A percentile compares a stretch with the other conserved stretches of the same genome.
These are phyloP conservation scores for Illadopsis cleaveri DNA, from an alignment of 2,113 vertebrate species.

Conservation along the genomic window DNA sequence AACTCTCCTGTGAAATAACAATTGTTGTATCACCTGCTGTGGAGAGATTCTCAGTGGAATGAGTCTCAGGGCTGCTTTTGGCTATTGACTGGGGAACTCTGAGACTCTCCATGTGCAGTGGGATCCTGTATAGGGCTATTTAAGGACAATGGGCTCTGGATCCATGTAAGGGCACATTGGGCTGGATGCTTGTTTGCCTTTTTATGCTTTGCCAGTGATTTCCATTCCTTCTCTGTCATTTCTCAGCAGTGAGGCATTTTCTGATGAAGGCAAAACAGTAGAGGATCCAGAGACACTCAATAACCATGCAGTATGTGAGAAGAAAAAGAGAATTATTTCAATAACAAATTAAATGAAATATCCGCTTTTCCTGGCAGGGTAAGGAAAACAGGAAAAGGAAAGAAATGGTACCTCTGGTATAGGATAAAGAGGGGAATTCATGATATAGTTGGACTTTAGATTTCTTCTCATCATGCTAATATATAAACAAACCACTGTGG, in stretches of 20 bases:
- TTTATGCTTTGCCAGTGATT: neutral
- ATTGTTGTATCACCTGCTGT: neutral
- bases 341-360: neutral
- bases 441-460: neutral
- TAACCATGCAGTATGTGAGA: neutral
- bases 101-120: neutral
- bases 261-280: neutral
- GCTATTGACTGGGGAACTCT: neutral
- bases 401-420: neutral
- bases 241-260: neutral
- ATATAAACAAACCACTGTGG: neutral
- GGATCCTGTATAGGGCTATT: neutral
- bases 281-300: neutral
- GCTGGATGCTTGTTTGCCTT: neutral
- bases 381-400: neutral
- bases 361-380: neutral
- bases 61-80: neutral
- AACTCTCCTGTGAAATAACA: neutral
- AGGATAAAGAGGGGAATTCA: neutral
- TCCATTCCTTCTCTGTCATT: neutral
- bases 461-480: neutral
- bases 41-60: neutral
- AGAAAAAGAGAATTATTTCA: neutral
- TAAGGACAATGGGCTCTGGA: neutral
- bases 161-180: neutral